Conservation (phyloP, 2,888 invertebrate genomes). For the Bellardia bayeri region DNA sequence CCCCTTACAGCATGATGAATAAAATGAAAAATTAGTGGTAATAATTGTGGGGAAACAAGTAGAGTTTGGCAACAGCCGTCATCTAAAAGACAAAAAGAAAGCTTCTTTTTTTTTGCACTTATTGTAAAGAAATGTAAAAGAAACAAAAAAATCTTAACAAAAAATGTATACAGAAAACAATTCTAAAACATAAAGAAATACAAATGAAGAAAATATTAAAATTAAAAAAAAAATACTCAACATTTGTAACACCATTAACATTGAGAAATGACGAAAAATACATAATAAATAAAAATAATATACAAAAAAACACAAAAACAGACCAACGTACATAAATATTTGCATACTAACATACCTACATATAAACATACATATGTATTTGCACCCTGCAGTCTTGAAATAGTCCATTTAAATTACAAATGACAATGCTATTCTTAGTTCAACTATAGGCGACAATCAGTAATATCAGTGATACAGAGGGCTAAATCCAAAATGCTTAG, state of each 20-base stretch:
- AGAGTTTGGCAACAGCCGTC: slow-evolving; percentile 25
- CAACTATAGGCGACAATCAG: too few relatives aligned
- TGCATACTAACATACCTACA: neutral
- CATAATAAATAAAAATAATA: too few relatives aligned
- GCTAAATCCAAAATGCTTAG: too few relatives aligned
- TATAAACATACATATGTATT: neutral
- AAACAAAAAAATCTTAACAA: neutral
- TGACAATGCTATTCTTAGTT: too few relatives aligned
- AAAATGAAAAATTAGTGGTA: slow-evolving; percentile 35
- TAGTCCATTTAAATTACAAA: too few relatives aligned
- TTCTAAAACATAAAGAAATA: slow-evolving; percentile 24
- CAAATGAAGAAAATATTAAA: slow-evolving; percentile 42
- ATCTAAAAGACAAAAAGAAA: slow-evolving; percentile 8
- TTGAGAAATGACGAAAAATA: neutral
- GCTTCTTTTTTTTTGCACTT: neutral
- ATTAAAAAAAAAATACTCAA: slow-evolving; percentile 21
- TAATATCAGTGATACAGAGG: too few relatives aligned
- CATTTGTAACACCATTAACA: slow-evolving; percentile 41
- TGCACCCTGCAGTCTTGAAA: neutral
- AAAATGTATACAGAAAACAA: neutral
- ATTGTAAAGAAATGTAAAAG: slow-evolving; percentile 18
- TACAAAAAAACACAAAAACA: neutral
- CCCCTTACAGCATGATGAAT: slow-evolving; percentile 2
- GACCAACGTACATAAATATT: neutral
- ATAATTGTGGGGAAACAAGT: slow-evolving; percentile 40